phyloP scores from a whole-genome alignment of 2,797 vertebrate genomes.

The Ficedula albicollis region DNA sequence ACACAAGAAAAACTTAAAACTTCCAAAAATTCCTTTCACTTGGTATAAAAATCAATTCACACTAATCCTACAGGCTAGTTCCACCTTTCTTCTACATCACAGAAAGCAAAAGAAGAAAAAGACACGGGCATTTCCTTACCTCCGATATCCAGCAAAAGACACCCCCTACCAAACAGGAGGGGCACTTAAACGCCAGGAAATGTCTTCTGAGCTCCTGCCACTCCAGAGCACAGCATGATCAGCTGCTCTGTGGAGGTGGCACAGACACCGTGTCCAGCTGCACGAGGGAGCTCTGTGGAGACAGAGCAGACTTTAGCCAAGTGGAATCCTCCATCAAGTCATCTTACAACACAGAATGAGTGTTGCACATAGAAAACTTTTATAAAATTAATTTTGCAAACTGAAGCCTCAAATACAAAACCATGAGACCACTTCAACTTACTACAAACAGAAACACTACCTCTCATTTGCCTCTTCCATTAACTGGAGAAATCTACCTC shows the following conservation, averaged over 20 bases:
- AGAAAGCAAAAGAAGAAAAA: background rate
- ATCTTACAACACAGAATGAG: fast-evolving
- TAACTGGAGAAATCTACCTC: background rate
- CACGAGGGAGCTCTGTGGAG: background rate
- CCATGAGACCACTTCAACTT: background rate
- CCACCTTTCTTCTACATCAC: background rate
- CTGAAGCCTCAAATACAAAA: background rate
- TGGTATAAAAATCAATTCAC: background rate
- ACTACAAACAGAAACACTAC: background rate
- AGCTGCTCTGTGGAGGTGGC: background rate
- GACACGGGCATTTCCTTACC: background rate
- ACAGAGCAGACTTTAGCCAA: background rate
- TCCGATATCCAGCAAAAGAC: background rate
- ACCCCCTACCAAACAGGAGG: background rate
- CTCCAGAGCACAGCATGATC: background rate
- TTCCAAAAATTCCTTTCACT: background rate
- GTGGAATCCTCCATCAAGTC: background rate
- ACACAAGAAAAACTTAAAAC: background rate
- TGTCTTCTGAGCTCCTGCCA: background rate
- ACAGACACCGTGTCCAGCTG: background rate
- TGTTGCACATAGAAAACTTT: fast-evolving
- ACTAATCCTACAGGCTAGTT: background rate
- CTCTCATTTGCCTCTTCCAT: background rate
- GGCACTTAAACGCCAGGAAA: background rate
- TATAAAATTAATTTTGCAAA: background rate